These are phyloP conservation scores for Tragelaphus buxtoni DNA, from an alignment of 2,113 vertebrate genomes.

Conservation along the genomic window DNA sequence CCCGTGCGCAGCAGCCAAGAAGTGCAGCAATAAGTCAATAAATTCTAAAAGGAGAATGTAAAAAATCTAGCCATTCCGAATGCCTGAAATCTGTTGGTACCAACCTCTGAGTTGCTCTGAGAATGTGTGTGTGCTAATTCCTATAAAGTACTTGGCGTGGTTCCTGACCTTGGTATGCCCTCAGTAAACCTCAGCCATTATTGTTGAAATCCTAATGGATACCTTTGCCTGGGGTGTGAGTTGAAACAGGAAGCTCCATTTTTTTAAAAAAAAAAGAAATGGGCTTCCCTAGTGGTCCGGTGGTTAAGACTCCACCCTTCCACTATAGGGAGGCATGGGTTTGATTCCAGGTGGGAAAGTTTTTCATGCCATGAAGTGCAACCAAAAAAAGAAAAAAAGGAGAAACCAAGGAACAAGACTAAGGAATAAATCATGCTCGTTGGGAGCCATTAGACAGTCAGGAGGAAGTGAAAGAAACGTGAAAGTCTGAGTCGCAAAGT, in stretches of 20 bases:
- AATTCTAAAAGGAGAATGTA: neutral
- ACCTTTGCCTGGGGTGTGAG: neutral
- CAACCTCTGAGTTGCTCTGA: neutral
- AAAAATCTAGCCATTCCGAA: neutral
- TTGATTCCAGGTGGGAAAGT: neutral
- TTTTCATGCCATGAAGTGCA: neutral
- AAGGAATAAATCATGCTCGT: no score
- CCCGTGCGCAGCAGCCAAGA: neutral
- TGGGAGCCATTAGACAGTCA: neutral
- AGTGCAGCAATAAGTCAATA: neutral
- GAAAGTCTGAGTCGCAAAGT: neutral
- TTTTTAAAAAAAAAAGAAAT: neutral
- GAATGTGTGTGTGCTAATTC: neutral
- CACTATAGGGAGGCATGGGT: neutral
- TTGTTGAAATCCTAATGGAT: neutral
- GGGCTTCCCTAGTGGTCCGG: no score
- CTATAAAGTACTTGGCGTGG: fast-evolving
- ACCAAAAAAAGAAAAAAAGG: neutral
- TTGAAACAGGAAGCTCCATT: neutral
- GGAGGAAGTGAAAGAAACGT: neutral
- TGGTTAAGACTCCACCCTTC: neutral
- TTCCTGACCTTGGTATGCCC: neutral
- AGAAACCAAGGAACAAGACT: neutral
- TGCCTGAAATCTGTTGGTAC: neutral
- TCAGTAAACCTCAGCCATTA: neutral